These are phyloP conservation scores for Gouania willdenowi DNA, from an alignment of 2,797 vertebrate genomes.

Conservation along the genomic window DNA sequence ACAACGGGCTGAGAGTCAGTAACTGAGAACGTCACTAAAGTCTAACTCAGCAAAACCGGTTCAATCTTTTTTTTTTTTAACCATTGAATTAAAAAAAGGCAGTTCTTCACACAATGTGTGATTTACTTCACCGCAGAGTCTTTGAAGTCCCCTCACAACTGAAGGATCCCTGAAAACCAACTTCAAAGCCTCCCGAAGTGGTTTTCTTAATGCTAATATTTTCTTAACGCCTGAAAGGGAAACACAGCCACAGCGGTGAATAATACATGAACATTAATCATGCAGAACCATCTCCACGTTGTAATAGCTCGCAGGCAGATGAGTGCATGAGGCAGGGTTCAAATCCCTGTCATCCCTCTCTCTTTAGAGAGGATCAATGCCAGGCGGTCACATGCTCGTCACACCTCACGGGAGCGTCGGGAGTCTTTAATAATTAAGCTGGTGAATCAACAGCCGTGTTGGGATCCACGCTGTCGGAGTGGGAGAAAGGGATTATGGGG, in stretches of 20 bases:
- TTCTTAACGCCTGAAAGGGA: constrained; percentile 49
- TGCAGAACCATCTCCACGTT: constrained; percentile 29
- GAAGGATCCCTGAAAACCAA: constrained; percentile 13
- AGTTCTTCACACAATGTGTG: no score
- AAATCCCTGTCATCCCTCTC: constrained; percentile 28
- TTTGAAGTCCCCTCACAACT: no score
- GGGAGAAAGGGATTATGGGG: constrained; percentile 6
- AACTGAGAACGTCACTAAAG: no score
- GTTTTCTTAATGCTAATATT: constrained; percentile 55
- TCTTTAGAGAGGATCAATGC: constrained; percentile 13
- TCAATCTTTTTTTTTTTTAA: no score
- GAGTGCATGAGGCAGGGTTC: constrained; percentile 24
- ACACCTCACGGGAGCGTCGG: constrained; percentile 29
- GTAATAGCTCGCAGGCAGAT: constrained; percentile 38
- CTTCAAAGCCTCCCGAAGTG: constrained; percentile 40
- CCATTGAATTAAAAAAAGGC: no score
- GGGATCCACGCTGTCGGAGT: constrained; percentile 11
- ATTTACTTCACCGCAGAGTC: no score
- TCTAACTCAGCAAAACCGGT: no score
- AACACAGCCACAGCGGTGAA: constrained; percentile 34
- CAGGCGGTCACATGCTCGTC: constrained; percentile 37
- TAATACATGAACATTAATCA: constrained; percentile 62
- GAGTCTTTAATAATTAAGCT: constrained; percentile 37
- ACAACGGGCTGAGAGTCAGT: no score
- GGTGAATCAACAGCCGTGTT: constrained; percentile 14